Conservation (phyloP, 2,797 vertebrate species). For the Notamacropus eugenii region DNA sequence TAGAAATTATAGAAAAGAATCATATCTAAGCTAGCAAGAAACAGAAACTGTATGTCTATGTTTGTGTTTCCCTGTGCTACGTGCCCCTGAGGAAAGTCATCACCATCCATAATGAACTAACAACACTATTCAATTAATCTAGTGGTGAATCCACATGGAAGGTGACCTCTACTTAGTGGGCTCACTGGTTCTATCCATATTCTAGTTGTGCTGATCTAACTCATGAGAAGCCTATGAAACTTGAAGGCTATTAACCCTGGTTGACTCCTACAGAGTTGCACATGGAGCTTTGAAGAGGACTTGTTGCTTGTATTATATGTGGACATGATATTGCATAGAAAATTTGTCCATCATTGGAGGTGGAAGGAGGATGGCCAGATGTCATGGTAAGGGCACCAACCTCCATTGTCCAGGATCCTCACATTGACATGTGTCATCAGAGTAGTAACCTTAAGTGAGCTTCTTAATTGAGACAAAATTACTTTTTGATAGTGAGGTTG, state of each 20-base stretch:
- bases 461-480: neutral
- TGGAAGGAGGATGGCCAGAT: neutral
- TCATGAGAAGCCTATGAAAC: neutral
- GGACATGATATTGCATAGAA: neutral
- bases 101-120: neutral
- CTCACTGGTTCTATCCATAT: neutral
- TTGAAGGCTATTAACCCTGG: neutral
- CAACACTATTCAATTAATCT: neutral
- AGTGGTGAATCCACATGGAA: neutral
- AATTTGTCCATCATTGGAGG: neutral
- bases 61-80: neutral
- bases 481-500: neutral
- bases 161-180: neutral
- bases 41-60: neutral
- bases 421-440: neutral
- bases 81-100: neutral
- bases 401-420: neutral
- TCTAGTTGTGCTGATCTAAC: neutral
- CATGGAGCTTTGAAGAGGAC: neutral
- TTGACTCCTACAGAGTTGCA: neutral
- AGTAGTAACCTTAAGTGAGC: neutral
- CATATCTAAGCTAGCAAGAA: neutral
- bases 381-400: neutral
- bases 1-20: neutral
- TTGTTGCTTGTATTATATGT: neutral